phyloP scores from a whole-genome alignment of 1,140 invertebrate species.

The Acromyrmex heyeri region DNA sequence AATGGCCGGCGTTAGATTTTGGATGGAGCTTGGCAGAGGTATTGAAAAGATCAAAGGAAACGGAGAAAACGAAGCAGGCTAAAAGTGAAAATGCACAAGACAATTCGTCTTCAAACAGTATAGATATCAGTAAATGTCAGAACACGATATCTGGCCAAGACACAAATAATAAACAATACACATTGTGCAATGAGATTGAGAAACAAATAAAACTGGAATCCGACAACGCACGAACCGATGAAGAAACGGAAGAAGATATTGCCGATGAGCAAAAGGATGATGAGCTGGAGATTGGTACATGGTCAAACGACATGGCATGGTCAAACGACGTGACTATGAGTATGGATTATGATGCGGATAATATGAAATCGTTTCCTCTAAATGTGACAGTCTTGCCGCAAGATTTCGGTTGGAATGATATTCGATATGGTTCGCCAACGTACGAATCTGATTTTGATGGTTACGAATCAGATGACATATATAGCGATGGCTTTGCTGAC shows the following conservation, averaged over 20 bases:
- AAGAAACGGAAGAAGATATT: slow-evolving; percentile 59
- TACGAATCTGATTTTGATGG: slow-evolving; percentile 84
- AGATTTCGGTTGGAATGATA: slow-evolving; percentile 80
- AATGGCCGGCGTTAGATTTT: slow-evolving; percentile 96
- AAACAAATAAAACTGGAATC: slow-evolving; percentile 45
- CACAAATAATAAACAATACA: background rate
- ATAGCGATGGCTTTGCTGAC: slow-evolving; percentile 82
- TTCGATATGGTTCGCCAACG: slow-evolving; percentile 81
- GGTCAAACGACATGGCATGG: slow-evolving; percentile 97
- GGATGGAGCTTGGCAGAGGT: slow-evolving; percentile 97
- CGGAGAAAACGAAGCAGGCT: slow-evolving; percentile 80
- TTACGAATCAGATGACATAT: slow-evolving; percentile 85
- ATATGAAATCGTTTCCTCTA: slow-evolving; percentile 76
- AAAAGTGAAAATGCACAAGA: slow-evolving; percentile 71
- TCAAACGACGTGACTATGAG: slow-evolving; percentile 93
- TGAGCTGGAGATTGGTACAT: slow-evolving; percentile 94
- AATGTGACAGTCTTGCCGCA: slow-evolving; percentile 77
- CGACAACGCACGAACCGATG: slow-evolving; percentile 65
- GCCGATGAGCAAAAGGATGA: slow-evolving; percentile 83
- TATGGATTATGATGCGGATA: slow-evolving; percentile 72
- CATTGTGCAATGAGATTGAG: background rate
- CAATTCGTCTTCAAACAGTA: slow-evolving; percentile 38
- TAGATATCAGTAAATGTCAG: slow-evolving; percentile 23
- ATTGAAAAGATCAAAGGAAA: slow-evolving; percentile 89
- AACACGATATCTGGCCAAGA: background rate